Percentiles rank a stretch among this genome's conserved stretches.
phyloP scores from a whole-genome alignment of 2,888 invertebrate genomes.

The Glaucopsyche alexis region DNA sequence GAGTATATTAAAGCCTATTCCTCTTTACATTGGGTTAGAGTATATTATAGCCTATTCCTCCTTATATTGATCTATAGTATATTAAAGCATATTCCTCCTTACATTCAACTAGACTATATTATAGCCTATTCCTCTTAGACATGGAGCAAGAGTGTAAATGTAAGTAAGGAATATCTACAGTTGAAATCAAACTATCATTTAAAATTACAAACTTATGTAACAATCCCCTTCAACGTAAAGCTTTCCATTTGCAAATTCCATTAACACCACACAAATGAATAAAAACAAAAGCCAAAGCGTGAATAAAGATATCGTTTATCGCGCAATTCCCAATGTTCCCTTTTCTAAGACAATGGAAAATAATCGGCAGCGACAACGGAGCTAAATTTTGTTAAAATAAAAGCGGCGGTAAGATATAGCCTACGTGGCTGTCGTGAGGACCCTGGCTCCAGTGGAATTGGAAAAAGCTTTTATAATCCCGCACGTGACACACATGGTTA shows the following conservation, averaged over 20 bases:
- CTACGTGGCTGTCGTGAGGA: slow-evolving; percentile 75
- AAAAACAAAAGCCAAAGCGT: slow-evolving; percentile 39
- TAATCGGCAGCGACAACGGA: slow-evolving; percentile 74
- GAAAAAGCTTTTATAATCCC: slow-evolving; percentile 81
- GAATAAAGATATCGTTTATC: slow-evolving; percentile 64
- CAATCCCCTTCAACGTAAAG: background rate
- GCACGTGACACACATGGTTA: slow-evolving; percentile 76
- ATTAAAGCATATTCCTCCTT: no score
- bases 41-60: no score
- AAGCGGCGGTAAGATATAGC: slow-evolving; percentile 78
- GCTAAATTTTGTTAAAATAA: slow-evolving; percentile 80
- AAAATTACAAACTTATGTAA: background rate
- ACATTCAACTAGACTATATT: no score
- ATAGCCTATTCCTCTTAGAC: no score
- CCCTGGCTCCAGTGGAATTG: slow-evolving; percentile 74
- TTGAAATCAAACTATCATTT: background rate
- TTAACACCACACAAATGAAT: background rate
- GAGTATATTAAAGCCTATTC: no score
- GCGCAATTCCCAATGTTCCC: slow-evolving; percentile 77
- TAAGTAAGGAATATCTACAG: background rate
- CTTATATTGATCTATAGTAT: no score
- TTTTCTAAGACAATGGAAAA: slow-evolving; percentile 77
- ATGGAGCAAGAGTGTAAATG: background rate
- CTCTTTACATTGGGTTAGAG: no score
- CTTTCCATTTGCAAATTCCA: background rate